Percentiles rank a stretch among this genome's conserved stretches.
Conservation (phyloP, 2,888 invertebrate genomes). For the Miltochrista miniata region DNA sequence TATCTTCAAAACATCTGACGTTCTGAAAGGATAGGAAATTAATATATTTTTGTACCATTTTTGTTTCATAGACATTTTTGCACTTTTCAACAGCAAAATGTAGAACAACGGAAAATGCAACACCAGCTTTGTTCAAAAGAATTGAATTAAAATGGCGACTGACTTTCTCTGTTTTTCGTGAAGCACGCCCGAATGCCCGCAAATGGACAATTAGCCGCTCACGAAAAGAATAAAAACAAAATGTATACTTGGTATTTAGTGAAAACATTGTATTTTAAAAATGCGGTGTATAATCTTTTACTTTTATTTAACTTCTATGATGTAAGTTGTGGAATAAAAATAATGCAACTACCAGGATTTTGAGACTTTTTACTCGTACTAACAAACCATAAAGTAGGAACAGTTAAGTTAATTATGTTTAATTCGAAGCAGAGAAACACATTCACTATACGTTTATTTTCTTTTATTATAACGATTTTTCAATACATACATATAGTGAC, state of each 20-base stretch:
- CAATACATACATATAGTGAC: no score
- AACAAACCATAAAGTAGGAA: no score
- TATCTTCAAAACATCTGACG: conserved; percentile 42
- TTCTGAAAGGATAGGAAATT: conserved; percentile 63
- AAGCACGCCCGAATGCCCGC: conserved; percentile 68
- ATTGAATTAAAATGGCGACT: conserved; percentile 79
- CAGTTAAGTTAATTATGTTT: no score
- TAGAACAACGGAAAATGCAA: conserved; percentile 64
- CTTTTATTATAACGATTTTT: no score
- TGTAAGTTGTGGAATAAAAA: no score
- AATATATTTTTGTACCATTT: conserved; percentile 62
- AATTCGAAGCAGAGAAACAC: no score
- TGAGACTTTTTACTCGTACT: no score
- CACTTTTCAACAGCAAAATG: conserved; percentile 64
- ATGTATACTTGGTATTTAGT: conserved; percentile 42
- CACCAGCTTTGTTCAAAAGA: conserved; percentile 72
- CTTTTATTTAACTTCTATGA: not conserved
- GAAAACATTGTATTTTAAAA: conserved; percentile 51
- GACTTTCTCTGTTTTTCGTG: conserved; percentile 71
- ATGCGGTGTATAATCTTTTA: not conserved
- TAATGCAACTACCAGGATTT: no score
- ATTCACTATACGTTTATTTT: no score
- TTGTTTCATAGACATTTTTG: conserved; percentile 67
- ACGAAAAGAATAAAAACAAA: conserved; percentile 34
- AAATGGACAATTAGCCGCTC: conserved; percentile 77